Evolutionary conservation across 2,113 vertebrate species (phyloP), one percentile per base, ranked within the genome.

Genomic region (Gopherus flavomarginatus): DNA sequence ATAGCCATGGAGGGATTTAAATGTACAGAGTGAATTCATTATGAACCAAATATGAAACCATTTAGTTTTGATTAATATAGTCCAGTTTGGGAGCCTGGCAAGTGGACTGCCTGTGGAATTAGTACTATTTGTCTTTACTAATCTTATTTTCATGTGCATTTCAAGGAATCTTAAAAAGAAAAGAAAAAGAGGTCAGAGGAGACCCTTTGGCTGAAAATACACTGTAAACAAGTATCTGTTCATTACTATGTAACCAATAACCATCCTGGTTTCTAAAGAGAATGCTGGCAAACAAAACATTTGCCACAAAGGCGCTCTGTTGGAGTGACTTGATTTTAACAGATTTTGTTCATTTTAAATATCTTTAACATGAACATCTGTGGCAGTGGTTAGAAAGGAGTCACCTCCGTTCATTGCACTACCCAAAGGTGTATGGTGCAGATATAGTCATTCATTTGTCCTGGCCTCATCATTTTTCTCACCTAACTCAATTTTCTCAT

Each of bases 401-500:
- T 86, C 79, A 81, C 3, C 8, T 96, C 59, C 2, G 6, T 89
- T 95, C 85, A 11, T 26, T 87, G 21, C 81, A 53, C 83, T 92
- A 31, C 24, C 79, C 90, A n/a, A 79, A 83, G n/a, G 42, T 82
- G 94, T 88, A 88, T 62, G 49, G n/a, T 87, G 52, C 52, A 87
- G 21, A 72, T 53, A 27, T 8, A 79, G 21, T 47, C 75, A 75
- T 86, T 97, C 89, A 94, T 97, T 96, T 92, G 65, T 95, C 83
- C 91, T 92, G 87, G 86, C 6, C 59, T 90, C 16, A 42, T 72
- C 22, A 72, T 94, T 96, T 95, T 84, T 95, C 90, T 88, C 77
- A 93, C 56, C 88, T 85, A 95, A 87, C 83, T 93, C 22, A 97
- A 14, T 97, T 97, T 98, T 59, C 86, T 94, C 69, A 97, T 97